Evolutionary conservation across 2,888 invertebrate genomes (phyloP), one percentile per base, ranked within the genome.

Genomic region (Fissipunctia ypsillon): DNA sequence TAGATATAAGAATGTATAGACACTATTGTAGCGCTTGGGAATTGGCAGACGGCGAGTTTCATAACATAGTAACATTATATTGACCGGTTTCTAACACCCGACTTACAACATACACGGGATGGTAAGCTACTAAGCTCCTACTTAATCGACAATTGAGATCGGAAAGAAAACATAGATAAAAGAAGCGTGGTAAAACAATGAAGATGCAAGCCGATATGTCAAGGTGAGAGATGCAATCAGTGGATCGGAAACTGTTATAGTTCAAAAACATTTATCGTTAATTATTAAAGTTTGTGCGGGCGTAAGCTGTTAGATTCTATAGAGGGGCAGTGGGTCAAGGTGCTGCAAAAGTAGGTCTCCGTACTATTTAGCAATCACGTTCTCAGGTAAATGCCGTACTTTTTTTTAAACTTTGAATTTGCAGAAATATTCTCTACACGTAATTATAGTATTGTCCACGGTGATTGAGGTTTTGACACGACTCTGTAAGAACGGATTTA

Each of bases 381-480:
- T 85, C 84, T 74, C 81, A 78, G 68, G 83, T 84, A 85, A 88
- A 88, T 83, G 80, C 71, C 73, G 79, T 70, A 78, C 66, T 82
- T 88, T 86, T 73, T 73, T 71, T 76, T 82, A 19, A 61, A 71
- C 50, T 73, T 76, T 80, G 61, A 76, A 80, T 80, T 77, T 82
- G 86, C 82, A 78, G 79, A 85, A 87, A 82, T 78, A 83, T 79
- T 85, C 68, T 79, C 67, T 73, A 85, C 76, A 43, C 70, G 80
- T 86, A 86, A 87, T 87, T 86, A 87, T 78, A 81, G 84, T 83
- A 87, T 87, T 87, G 84, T 87, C 80, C 82, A 87, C 88, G 87
- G 84, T 84, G 87, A 88, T 87, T 87, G 86, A 88, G 48, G 78
- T 85, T 87, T 85, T 82, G 87, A 87, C 88, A 88, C 81, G 78